Conservation (phyloP, 1,140 invertebrate species). For the Euglossa dilemma region DNA sequence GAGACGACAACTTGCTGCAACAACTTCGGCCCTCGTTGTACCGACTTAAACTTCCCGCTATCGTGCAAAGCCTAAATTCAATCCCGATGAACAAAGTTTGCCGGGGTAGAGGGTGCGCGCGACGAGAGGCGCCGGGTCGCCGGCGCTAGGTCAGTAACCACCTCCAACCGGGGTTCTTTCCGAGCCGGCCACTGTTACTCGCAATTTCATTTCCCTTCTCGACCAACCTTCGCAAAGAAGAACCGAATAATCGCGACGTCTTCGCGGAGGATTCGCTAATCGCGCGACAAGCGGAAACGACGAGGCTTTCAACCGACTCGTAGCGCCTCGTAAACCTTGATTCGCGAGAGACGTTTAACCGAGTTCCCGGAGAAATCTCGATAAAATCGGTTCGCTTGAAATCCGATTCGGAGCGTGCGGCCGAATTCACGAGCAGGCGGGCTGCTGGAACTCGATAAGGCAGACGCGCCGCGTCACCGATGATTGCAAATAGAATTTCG, state of each 20-base stretch:
- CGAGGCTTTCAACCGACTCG: background rate
- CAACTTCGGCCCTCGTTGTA: slow-evolving; percentile 46
- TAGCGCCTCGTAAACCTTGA: background rate
- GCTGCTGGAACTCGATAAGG: slow-evolving; percentile 37
- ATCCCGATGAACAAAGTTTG: slow-evolving; percentile 47
- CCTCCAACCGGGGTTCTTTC: slow-evolving; percentile 1
- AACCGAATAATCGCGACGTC: too few species aligned
- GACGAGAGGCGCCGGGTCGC: background rate
- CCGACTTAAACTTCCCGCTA: slow-evolving; percentile 43
- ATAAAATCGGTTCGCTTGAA: slow-evolving; percentile 4
- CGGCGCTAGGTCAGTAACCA: slow-evolving; percentile 9
- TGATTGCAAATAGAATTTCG: slow-evolving; percentile 63
- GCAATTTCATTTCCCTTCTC: background rate
- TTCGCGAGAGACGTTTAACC: background rate
- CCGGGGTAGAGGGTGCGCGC: background rate
- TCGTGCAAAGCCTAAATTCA: slow-evolving; percentile 43
- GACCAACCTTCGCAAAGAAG: too few species aligned
- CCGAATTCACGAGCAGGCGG: slow-evolving; percentile 12
- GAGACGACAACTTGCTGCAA: slow-evolving; percentile 17
- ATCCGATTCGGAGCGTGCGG: slow-evolving; percentile 5
- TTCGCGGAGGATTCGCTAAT: background rate
- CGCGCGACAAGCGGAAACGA: background rate
- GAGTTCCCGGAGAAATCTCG: background rate
- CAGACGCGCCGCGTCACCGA: slow-evolving; percentile 42
- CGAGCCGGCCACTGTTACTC: background rate